Base-by-base conservation (phyloP, 2,888 invertebrate genomes). In the Campoplex nolae region DNA sequence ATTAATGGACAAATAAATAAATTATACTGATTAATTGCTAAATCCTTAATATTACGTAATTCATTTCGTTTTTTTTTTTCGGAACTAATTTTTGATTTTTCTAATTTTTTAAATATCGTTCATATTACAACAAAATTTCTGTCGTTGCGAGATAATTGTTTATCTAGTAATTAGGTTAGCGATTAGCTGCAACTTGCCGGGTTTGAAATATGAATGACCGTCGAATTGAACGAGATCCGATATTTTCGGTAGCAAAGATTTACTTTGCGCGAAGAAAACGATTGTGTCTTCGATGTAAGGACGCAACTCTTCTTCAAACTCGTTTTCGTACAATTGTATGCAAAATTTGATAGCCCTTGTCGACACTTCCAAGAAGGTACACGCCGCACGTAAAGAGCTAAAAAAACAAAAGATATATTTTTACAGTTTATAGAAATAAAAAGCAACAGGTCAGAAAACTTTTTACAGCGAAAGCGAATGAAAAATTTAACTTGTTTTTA, bases 211-310 rank as follows among this genome's bases (percentile, higher is more conserved):
- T 45, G 13, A 6, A 16, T 32, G 28, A 18, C 0, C 8, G 13
- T 71, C 18, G 32, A 7, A 16, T 16, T 9, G 28, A 2, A 28
- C 48, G 48, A 71, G 71, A 28, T 54, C 73, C 35, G 32, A 32
- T 11, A 73, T 11, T 28, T 73, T 73, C 35, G 73, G 73, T 3
- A 73, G 54, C 51, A 54, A 18, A 18, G 54, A 73, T 73, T 73
- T 54, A 6, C 73, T 32, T 35, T 73, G 73, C 48, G 54, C 13
- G 35, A 54, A 73, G 51, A 73, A 51, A 18, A 73, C 11, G 18
- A 73, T 62, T 38, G 73, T 54, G 35, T n/a, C 73, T n/a, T n/a
- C 35, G 51, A 54, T 54, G 73, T 51, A 35, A 11, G 73, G 35
- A n/a, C 35, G 35, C 73, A 54, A 35, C n/a, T n/a, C 11, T 38